Base-by-base conservation (phyloP, 2,113 vertebrate genomes). In the Hydrolagus affinis region DNA sequence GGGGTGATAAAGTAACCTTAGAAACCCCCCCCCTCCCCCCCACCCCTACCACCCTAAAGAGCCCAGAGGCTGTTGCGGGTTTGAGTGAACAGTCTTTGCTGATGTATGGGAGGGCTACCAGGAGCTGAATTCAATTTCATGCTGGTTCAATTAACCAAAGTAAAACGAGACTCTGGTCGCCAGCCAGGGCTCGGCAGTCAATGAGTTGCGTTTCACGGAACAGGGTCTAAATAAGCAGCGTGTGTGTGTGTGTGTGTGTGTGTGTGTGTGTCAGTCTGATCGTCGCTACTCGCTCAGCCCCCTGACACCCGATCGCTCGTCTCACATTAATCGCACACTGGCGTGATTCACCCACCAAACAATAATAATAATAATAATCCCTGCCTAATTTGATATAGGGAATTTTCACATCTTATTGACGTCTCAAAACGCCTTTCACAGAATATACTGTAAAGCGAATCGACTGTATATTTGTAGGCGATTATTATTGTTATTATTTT, bases 211-310 rank as follows among this genome's bases (percentile, higher is more conserved):
- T 44, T 44, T 44, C 44, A 6, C 6, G 44, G 44, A 44, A 6
- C 44, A 44, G 78, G 25, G 8, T 21, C 15, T 83, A 66, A 30
- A 66, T 75, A 60, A 68, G 60, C 78, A 19, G 25, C 10, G 25
- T 30, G 15, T 19, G 59, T 25, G 30, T 30, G 62, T 64, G 23
- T 25, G 25, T 83, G 62, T 28, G 66, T 30, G 77, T 64, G 30
- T 66, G 60, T 64, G 17, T 14, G 77, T n/a, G 60, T 83, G 78
- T 83, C 78, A 66, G 78, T 66, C 78, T 21, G 6, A 28, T 64
- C 14, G 25, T n/a, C 15, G 59, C 76, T 80, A 80, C 28, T 83
- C 62, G 66, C 66, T 62, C 66, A 30, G 60, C 77, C 66, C 62
- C 77, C 28, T 25, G 64, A 25, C 59, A 62, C 77, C n/a, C 60